Conservation (phyloP, 1,140 invertebrate species). For the Diabrotica virgifera region DNA sequence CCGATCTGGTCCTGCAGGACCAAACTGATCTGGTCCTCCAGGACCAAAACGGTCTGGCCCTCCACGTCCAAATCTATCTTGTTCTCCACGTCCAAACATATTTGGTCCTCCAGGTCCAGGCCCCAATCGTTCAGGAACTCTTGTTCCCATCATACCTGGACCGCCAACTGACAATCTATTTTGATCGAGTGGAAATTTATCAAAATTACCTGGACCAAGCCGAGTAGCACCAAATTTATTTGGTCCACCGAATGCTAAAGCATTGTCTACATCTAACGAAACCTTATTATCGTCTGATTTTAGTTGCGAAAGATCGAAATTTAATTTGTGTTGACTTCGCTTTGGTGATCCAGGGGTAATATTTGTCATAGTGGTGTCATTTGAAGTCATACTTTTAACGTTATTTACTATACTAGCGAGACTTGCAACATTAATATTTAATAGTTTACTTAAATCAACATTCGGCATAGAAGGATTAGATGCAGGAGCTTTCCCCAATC, state of each 20-base stretch:
- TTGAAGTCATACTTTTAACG: conserved; percentile 26
- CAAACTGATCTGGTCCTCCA: not conserved
- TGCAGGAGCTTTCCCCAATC: conserved; percentile 11
- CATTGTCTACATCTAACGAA: not conserved
- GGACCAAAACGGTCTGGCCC: not conserved
- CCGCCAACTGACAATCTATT: too few relatives aligned
- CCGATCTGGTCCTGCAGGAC: not conserved
- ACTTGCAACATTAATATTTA: conserved; percentile 35
- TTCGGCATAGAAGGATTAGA: conserved; percentile 14
- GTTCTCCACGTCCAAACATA: not conserved
- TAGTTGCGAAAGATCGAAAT: conserved; percentile 8
- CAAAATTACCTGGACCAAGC: not conserved
- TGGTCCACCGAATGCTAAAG: not conserved
- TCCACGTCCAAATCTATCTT: not conserved
- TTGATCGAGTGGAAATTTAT: too few relatives aligned
- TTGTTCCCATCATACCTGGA: too few relatives aligned
- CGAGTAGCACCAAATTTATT: not conserved
- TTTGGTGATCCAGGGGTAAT: conserved; percentile 17
- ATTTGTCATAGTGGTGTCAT: not conserved
- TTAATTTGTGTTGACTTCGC: conserved; percentile 1
- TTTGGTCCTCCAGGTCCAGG: not conserved
- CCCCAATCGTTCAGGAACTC: too few relatives aligned
- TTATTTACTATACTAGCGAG: conserved; percentile 37
- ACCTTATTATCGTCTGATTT: not conserved
- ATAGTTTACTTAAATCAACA: conserved; percentile 31